Evolutionary conservation across 2,888 invertebrate species (phyloP).

Genomic region (Caenorhabditis uteleia): DNA sequence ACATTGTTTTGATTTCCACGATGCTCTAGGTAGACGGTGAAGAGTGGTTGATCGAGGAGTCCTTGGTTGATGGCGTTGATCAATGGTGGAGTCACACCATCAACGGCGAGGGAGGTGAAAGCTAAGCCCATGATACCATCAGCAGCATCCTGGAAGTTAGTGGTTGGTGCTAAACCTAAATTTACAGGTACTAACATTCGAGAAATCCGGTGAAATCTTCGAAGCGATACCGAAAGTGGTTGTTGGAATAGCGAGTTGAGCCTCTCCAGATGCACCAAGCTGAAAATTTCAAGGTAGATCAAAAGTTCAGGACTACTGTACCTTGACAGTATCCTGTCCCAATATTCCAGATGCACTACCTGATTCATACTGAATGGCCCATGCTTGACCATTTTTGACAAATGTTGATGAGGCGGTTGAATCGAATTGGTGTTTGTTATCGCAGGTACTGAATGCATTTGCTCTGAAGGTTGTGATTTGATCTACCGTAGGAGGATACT

Average conservation of each 20-base stretch:
- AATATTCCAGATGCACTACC: conserved; percentile 88
- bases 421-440: too few relatives aligned
- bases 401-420: conserved; percentile 83
- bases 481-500: too few relatives aligned
- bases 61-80: conserved; percentile 49
- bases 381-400: conserved; percentile 84
- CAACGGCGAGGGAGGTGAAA: conserved; percentile 50
- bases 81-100: conserved; percentile 44
- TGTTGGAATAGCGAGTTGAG: conserved; percentile 44
- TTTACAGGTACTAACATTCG: conserved; percentile 38
- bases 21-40: conserved; percentile 53
- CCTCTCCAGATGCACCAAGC: conserved; percentile 30
- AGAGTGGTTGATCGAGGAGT: conserved; percentile 49
- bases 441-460: too few relatives aligned
- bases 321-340: conserved; percentile 84
- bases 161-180: too few relatives aligned
- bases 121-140: conserved; percentile 54
- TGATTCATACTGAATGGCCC: conserved; percentile 90
- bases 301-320: conserved; percentile 71
- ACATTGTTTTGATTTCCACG: conserved; percentile 42
- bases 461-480: too few relatives aligned
- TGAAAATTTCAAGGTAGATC: conserved; percentile 4
- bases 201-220: conserved; percentile 41
- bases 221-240: conserved; percentile 53
- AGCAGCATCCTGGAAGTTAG: conserved; percentile 37